Base-by-base conservation (phyloP, 2,113 vertebrate genomes). In the Anolis sagrei region DNA sequence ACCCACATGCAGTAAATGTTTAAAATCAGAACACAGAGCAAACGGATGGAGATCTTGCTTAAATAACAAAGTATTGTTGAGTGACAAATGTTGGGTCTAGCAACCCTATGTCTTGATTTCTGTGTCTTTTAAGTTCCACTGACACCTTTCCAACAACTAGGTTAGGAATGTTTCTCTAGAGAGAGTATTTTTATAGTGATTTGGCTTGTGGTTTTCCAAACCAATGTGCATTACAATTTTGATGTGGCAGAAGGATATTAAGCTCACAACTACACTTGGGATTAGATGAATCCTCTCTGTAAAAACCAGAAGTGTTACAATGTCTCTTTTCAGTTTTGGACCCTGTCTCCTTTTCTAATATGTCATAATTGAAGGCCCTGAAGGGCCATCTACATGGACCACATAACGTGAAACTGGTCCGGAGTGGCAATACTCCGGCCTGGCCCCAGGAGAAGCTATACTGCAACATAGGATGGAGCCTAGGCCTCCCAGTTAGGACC, bases 161-260 rank as follows among this genome's bases (percentile, higher is more conserved):
- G 0, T 0, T 58, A 62, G 74, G 82, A 75, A 1, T 7, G 80
- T 87, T 29, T 91, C 69, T 84, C 69, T 39, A 19, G 69, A 79
- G 89, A 76, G 89, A 89, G 51, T 75, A 64, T 79, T 11, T 27
- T 44, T 85, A 81, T 62, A 83, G 34, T 70, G n/a, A 87, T 90
- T 90, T 79, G 82, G 89, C 82, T 83, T 83, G 51, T 81, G 90
- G 27, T 0, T 72, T 92, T 94, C 89, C 81, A 66, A 49, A 93
- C 92, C 92, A 93, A 92, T 76, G 76, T 82, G 88, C 84, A 58
- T 94, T 89, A 90, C 85, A 6, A 0, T 89, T 90, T 75, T 94
- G 89, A 91, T 93, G 91, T 89, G 89, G 87, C 54, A 58, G 27
- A 62, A 91, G 83, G 76, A 73, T 86, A 84, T 83, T 90, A 80